Base-by-base conservation (phyloP, 2,888 invertebrate species). In the Mamestra brassicae region DNA sequence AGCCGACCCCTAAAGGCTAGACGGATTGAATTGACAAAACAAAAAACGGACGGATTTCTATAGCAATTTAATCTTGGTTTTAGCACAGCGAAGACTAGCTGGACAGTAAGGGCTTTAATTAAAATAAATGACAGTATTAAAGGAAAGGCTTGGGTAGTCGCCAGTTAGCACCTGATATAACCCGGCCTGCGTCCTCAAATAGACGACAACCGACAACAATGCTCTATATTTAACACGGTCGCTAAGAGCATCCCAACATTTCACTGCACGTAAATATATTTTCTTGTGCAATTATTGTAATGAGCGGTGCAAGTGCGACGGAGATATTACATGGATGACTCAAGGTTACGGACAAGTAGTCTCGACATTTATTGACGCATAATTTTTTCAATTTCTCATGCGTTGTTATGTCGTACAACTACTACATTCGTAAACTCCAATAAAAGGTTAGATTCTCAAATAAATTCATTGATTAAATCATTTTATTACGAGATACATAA, bases 161-260 rank as follows among this genome's bases (percentile, higher is more conserved):
- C 84, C 81, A 80, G 78, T 73, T 47, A 69, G 17, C 71, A 73
- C 78, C 83, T 84, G 81, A 63, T 81, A 80, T 38, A 74, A 75
- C 71, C 26, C 72, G 63, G 76, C 78, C 66, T 61, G 60, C 42
- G 63, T 58, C 72, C 84, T 68, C 68, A 84, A 85, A 85, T 85
- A 85, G 84, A 76, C 75, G 67, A 77, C 80, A 78, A 81, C 74
- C 71, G 71, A 83, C 86, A 85, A 82, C 82, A 82, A 82, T 83
- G 69, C 13, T 74, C 78, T 85, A 85, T 79, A 79, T 76, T 73
- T 85, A 85, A 58, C 58, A 61, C 63, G 52, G 86, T 81, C 70
- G 69, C 73, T 83, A 82, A 50, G 78, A 76, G 72, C 67, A 76
- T 71, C 77, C 70, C 15, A 57, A 66, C 75, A 81, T 79, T 78